These are phyloP conservation scores for Tarsius wallacei DNA, from an alignment of 2,797 vertebrate species.

Conservation along the genomic window DNA sequence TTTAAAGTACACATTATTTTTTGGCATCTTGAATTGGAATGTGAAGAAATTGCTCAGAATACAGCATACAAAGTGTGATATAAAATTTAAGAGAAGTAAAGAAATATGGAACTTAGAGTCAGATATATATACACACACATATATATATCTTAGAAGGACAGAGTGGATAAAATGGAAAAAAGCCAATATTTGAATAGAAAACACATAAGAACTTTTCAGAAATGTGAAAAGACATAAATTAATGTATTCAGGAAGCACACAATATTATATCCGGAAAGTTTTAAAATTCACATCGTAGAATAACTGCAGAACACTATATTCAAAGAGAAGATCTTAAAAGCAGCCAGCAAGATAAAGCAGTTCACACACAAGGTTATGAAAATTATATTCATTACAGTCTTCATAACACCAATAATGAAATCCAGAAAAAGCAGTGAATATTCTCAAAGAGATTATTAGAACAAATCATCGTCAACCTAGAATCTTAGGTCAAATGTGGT, in stretches of 20 bases:
- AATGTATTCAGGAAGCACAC: background rate
- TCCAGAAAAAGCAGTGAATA: background rate
- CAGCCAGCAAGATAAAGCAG: background rate
- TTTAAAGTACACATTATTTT: background rate
- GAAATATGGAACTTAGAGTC: background rate
- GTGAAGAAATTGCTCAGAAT: background rate
- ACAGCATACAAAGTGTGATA: background rate
- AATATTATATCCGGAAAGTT: background rate
- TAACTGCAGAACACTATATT: background rate
- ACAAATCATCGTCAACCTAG: background rate
- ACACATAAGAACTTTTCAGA: background rate
- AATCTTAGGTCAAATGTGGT: background rate
- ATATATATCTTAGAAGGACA: background rate
- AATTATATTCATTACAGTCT: background rate
- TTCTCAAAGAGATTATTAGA: background rate
- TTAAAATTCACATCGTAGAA: background rate
- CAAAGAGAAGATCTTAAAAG: background rate
- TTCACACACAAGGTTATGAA: background rate
- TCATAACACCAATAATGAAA: background rate
- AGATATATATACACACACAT: background rate
- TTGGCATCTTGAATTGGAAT: background rate
- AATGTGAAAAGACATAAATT: background rate
- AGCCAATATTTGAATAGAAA: constrained; percentile 28
- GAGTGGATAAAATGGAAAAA: background rate
- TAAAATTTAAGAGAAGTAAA: background rate